phyloP scores from a whole-genome alignment of 1,140 invertebrate genomes.

The Drosophila erecta region DNA sequence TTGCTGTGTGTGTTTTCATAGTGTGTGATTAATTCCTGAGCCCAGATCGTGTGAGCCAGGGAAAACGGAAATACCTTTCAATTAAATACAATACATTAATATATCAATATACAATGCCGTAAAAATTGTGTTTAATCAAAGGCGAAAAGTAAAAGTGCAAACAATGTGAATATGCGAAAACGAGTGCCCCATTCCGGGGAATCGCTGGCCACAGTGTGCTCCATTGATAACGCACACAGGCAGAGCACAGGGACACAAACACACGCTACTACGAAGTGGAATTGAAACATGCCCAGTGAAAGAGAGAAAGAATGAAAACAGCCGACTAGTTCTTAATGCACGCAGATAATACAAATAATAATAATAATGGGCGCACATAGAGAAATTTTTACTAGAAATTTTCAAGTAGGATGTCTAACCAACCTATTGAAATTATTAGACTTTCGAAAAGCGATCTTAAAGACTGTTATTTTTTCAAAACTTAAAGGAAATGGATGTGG shows the following conservation, averaged over 20 bases:
- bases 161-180: conserved; percentile 61
- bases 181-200: conserved; percentile 14
- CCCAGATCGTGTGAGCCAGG: conserved; percentile 31
- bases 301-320: conserved; percentile 42
- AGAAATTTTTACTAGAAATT: conserved; percentile 11
- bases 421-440: too few relatives aligned
- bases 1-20: conserved; percentile 21
- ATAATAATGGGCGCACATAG: conserved; percentile 36
- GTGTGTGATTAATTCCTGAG: conserved; percentile 41
- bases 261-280: conserved; percentile 49
- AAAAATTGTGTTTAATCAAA: conserved; percentile 56
- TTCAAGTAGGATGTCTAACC: too few relatives aligned
- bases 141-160: conserved; percentile 76
- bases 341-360: conserved; percentile 56
- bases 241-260: conserved; percentile 14
- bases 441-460: too few relatives aligned
- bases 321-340: conserved; percentile 56
- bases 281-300: conserved; percentile 72
- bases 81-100: conserved; percentile 70
- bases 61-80: conserved; percentile 79
- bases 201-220: conserved; percentile 37
- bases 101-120: conserved; percentile 56
- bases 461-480: background rate
- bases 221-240: conserved; percentile 69
- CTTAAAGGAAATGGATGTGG: background rate